These are phyloP conservation scores for Phymanthus crucifer DNA, from an alignment of 92 coral and sea anemone species.

Conservation along the genomic window DNA sequence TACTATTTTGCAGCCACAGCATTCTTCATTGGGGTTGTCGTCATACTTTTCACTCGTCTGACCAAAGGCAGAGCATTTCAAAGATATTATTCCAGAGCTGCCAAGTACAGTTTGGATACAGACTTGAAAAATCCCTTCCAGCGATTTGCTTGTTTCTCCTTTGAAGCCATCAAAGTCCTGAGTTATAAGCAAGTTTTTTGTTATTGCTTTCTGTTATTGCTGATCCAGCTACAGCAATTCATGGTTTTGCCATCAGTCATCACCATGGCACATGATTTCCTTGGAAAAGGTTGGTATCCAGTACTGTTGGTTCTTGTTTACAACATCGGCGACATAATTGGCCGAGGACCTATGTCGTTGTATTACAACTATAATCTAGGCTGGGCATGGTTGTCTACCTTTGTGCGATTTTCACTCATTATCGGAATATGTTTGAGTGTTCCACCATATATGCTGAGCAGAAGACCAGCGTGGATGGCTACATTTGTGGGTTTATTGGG, in stretches of 20 bases:
- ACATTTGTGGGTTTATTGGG: conserved; percentile 84
- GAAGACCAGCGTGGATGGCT: conserved; percentile 91
- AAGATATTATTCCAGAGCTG: conserved; percentile 69
- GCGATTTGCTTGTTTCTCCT: conserved; percentile 65
- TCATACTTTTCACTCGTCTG: conserved; percentile 65
- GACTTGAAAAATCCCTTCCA: conserved; percentile 68
- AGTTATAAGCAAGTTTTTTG: conserved; percentile 84
- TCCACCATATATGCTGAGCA: conserved; percentile 79
- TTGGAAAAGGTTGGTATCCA: conserved; percentile 90
- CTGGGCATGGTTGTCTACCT: conserved; percentile 83
- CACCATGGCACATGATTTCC: conserved; percentile 86
- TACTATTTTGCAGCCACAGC: conserved; percentile 82
- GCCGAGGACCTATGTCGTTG: conserved; percentile 84
- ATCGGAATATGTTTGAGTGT: conserved; percentile 85
- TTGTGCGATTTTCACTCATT: conserved; percentile 69
- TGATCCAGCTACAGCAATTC: conserved; percentile 76
- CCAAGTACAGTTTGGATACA: conserved; percentile 61
- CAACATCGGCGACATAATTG: conserved; percentile 82
- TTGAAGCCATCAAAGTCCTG: conserved; percentile 73
- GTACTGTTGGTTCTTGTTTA: conserved; percentile 75
- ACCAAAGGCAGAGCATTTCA: conserved; percentile 73
- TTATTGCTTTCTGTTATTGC: conserved; percentile 75
- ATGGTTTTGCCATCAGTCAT: conserved; percentile 88
- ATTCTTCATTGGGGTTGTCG: conserved; percentile 61
- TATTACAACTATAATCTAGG: conserved; percentile 67